Percentiles rank a stretch among this genome's conserved stretches.
Evolutionary conservation across 1,140 invertebrate genomes (phyloP).

Genomic region (Drosophila mojavensis): DNA sequence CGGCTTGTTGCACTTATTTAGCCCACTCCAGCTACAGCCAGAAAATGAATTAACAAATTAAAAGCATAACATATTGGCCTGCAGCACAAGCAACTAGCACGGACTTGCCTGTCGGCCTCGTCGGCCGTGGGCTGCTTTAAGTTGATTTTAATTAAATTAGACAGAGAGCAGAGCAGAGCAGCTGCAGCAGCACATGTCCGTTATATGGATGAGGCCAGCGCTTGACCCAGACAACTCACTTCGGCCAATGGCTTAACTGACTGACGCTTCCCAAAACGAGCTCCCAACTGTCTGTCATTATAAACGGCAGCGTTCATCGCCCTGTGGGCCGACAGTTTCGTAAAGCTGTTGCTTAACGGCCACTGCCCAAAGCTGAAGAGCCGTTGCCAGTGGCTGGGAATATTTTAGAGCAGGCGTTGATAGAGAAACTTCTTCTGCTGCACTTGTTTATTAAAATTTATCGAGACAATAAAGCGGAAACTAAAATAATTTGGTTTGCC

Average conservation of each 20-base stretch:
- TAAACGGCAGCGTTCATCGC: conserved; percentile 16
- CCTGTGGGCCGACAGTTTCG: background rate
- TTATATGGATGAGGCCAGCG: conserved; percentile 49
- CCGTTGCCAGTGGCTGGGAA: background rate
- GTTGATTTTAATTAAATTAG: conserved; percentile 80
- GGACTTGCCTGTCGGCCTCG: conserved; percentile 33
- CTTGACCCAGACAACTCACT: conserved; percentile 20
- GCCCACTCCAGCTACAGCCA: conserved; percentile 29
- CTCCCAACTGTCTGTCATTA: conserved; percentile 4
- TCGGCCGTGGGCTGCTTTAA: conserved; percentile 52
- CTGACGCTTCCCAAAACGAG: background rate
- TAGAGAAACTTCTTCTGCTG: background rate
- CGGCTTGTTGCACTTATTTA: conserved; percentile 68
- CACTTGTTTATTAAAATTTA: conserved; percentile 2
- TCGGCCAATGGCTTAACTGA: conserved; percentile 5
- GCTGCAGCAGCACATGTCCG: conserved; percentile 50
- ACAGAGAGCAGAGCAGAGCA: conserved; percentile 3
- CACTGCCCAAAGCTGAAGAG: background rate
- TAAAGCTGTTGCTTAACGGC: conserved; percentile 8
- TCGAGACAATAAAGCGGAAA: background rate
- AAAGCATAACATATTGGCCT: conserved; percentile 77
- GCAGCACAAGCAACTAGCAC: conserved; percentile 28
- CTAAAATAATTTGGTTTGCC: background rate
- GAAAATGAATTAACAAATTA: conserved; percentile 82
- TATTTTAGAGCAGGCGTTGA: background rate